phyloP scores from a whole-genome alignment of 1,140 invertebrate species.

The Leptinotarsa lineolata region DNA sequence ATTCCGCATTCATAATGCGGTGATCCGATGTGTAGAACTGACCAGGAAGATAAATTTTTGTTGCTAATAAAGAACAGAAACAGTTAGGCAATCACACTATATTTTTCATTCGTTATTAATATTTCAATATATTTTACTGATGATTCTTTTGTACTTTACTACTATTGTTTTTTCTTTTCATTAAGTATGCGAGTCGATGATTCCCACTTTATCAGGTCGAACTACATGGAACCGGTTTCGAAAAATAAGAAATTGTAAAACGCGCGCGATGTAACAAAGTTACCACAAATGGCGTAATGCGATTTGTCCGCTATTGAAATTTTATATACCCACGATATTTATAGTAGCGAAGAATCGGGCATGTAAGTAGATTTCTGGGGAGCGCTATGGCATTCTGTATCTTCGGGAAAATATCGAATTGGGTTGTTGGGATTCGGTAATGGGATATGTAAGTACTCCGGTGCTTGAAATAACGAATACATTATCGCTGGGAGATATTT shows the following conservation, averaged over 20 bases:
- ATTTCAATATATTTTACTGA: too few species aligned
- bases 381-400: background rate
- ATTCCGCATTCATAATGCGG: too few species aligned
- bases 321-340: conserved; percentile 4
- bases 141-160: too few species aligned
- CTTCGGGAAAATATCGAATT: background rate
- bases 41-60: too few species aligned
- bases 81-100: too few species aligned
- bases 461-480: background rate
- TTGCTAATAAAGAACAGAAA: too few species aligned
- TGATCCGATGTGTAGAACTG: too few species aligned
- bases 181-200: too few species aligned
- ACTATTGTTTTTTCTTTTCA: too few species aligned
- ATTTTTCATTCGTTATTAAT: too few species aligned
- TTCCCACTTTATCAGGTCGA: background rate
- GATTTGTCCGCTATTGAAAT: background rate
- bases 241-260: background rate
- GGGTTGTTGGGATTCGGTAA: background rate
- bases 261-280: background rate
- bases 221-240: background rate
- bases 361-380: background rate
- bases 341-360: background rate
- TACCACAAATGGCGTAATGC: background rate
- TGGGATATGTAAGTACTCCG: background rate
- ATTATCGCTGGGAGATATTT: too few species aligned